Conservation (phyloP, 2,113 vertebrate genomes). For the Perognathus longimembris region DNA sequence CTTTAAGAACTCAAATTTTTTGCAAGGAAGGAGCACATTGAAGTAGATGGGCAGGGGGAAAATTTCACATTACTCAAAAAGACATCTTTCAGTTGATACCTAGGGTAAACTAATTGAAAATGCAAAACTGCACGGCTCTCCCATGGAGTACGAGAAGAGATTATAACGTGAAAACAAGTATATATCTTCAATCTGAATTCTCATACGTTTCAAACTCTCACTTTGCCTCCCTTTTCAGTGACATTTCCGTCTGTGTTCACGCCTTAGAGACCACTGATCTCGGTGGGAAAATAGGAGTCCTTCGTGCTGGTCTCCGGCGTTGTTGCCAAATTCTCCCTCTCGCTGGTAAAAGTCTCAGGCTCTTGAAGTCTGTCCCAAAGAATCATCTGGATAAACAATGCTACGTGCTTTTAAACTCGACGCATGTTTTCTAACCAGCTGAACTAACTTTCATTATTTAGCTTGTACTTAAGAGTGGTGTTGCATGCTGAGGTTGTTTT, state of each 20-base stretch:
- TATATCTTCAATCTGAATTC: conserved; percentile 76
- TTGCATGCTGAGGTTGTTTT: conserved; percentile 76
- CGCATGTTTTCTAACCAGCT: conserved; percentile 93
- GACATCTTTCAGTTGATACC: conserved; percentile 81
- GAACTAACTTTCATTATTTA: conserved; percentile 90
- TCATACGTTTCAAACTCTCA: conserved; percentile 72
- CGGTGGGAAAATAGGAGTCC: conserved; percentile 87
- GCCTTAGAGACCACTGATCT: conserved; percentile 85
- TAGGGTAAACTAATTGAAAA: conserved; percentile 85
- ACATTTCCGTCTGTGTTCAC: conserved; percentile 84
- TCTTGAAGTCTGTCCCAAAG: conserved; percentile 92
- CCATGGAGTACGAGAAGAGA: conserved; percentile 82
- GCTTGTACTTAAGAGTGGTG: conserved; percentile 83
- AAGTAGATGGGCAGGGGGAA: conserved; percentile 78
- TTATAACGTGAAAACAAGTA: conserved; percentile 80
- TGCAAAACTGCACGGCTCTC: conserved; percentile 83
- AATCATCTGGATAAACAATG: conserved; percentile 97
- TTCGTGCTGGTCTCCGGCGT: conserved; percentile 84
- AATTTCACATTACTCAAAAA: conserved; percentile 78
- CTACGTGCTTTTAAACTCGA: conserved; percentile 94
- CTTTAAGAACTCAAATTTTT: conserved; percentile 75
- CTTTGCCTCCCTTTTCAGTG: conserved; percentile 82
- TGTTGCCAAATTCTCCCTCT: conserved; percentile 84
- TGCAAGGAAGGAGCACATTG: conserved; percentile 76
- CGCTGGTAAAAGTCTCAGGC: conserved; percentile 84